A percentile compares a stretch with the other conserved stretches of the same genome.
phyloP scores from a whole-genome alignment of 2,888 invertebrate species.

The Microplitis deprimator region DNA sequence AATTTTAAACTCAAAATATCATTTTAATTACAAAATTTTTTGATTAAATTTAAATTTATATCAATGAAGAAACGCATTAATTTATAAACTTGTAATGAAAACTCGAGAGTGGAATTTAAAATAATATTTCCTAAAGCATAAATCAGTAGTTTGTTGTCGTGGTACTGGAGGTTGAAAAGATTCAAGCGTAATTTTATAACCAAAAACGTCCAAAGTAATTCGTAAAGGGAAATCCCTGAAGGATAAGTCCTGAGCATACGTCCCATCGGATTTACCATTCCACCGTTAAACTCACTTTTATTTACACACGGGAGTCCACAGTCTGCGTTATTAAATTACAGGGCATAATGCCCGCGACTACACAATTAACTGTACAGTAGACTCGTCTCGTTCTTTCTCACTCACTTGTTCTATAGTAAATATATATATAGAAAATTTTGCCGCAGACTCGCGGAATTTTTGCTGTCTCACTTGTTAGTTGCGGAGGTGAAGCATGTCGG shows the following conservation, averaged over 20 bases:
- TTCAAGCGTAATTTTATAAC: background rate
- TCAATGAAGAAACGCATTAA: background rate
- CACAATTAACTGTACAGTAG: conserved; percentile 53
- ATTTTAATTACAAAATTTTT: too few species aligned
- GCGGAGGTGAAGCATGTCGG: conserved; percentile 28
- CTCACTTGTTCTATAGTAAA: conserved; percentile 10
- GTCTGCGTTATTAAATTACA: conserved; percentile 52
- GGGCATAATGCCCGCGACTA: conserved; percentile 53
- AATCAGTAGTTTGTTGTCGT: background rate
- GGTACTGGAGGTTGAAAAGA: background rate
- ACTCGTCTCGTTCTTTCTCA: conserved; percentile 31
- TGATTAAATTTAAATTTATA: too few species aligned
- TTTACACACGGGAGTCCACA: conserved; percentile 44
- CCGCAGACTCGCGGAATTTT: conserved; percentile 30
- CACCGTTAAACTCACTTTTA: conserved; percentile 42
- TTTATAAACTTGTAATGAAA: background rate
- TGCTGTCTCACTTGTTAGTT: conserved; percentile 19
- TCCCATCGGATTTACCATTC: conserved; percentile 38
- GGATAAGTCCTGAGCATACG: conserved; percentile 30
- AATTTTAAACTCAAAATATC: background rate
- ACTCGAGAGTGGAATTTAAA: background rate
- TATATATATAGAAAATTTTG: conserved; percentile 31
- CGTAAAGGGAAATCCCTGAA: conserved; percentile 34
- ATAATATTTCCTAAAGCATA: background rate
- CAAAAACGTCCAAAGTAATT: conserved; percentile 33